Evolutionary conservation across 2,888 invertebrate genomes (phyloP).

Genomic region (Agrotis ipsilon): DNA sequence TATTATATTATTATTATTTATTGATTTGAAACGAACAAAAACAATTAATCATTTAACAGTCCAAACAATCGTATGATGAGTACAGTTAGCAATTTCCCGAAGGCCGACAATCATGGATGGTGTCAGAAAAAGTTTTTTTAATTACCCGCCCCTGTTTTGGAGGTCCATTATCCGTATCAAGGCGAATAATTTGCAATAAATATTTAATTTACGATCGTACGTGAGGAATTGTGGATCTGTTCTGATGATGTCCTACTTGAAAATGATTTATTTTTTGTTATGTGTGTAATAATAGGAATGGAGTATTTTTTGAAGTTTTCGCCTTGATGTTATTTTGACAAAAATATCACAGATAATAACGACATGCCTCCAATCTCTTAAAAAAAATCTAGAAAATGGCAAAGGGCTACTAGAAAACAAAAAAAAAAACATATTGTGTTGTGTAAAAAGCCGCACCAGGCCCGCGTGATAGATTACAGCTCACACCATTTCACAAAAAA

Average conservation of each 20-base stretch:
- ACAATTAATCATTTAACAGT: neutral
- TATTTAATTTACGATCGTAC: constrained; percentile 77
- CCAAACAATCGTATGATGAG: constrained; percentile 4
- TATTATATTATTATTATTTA: no score
- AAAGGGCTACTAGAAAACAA: no score
- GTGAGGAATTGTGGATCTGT: constrained; percentile 54
- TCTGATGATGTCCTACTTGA: neutral
- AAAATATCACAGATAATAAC: no score
- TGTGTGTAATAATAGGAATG: no score
- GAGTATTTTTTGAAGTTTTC: no score
- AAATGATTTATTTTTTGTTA: neutral
- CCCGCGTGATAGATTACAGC: no score
- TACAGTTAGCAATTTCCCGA: constrained; percentile 6
- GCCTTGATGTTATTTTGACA: no score
- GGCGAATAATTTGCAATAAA: constrained; percentile 70
- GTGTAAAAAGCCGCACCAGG: no score
- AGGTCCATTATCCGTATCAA: constrained; percentile 51
- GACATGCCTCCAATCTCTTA: no score
- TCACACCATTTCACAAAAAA: no score
- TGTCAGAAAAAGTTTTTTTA: constrained; percentile 70
- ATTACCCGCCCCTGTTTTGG: constrained; percentile 52
- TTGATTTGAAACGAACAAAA: neutral
- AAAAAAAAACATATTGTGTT: no score
- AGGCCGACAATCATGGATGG: constrained; percentile 29
- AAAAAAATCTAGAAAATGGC: no score